These are phyloP conservation scores for Nemapogon koenigi DNA, from an alignment of 2,888 invertebrate species.

Conservation along the genomic window DNA sequence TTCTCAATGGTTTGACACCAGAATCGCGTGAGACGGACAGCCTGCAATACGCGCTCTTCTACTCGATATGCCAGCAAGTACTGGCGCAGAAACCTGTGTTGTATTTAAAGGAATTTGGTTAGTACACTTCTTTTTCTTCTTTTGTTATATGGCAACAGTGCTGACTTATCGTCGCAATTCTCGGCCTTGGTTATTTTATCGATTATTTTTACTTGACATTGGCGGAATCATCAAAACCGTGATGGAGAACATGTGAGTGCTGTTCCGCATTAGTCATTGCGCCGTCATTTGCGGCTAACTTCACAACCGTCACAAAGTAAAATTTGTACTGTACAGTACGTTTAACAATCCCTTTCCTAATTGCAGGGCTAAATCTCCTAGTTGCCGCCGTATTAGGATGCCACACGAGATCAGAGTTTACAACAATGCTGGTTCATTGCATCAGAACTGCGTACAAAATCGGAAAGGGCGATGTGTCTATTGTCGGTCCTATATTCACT, in stretches of 20 bases:
- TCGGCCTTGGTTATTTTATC: too few species aligned
- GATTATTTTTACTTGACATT: too few species aligned
- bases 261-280: too few species aligned
- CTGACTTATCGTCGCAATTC: too few species aligned
- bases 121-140: conserved; percentile 18
- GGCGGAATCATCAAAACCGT: too few species aligned
- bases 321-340: too few species aligned
- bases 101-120: conserved; percentile 39
- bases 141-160: too few species aligned
- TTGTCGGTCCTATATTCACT: conserved; percentile 32
- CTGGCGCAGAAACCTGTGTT: conserved; percentile 29
- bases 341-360: too few species aligned
- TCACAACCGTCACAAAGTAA: too few species aligned
- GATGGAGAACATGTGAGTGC: neutral
- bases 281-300: too few species aligned
- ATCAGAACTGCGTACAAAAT: conserved; percentile 22
- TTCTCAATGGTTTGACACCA: conserved; percentile 28
- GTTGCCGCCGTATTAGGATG: conserved; percentile 39
- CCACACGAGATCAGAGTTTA: conserved; percentile 29
- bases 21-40: conserved; percentile 26
- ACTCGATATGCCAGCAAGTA: conserved; percentile 36
- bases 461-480: conserved; percentile 13
- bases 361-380: conserved; percentile 35
- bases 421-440: conserved; percentile 39
- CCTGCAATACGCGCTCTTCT: conserved; percentile 31